These are phyloP conservation scores for Cosmopolites sordidus DNA, from an alignment of 2,888 invertebrate species.

Conservation along the genomic window DNA sequence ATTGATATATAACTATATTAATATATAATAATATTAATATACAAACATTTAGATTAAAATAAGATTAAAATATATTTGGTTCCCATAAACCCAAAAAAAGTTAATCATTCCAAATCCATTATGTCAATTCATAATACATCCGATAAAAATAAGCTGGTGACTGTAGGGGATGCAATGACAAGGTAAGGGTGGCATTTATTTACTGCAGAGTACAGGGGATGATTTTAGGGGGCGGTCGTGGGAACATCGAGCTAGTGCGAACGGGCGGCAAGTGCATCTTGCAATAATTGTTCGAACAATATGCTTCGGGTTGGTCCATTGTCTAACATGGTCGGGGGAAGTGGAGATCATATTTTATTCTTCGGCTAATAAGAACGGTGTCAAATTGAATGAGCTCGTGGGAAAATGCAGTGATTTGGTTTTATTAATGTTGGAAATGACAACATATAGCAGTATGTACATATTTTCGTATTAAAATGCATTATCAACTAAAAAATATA, in stretches of 20 bases:
- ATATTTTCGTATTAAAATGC: too few relatives aligned
- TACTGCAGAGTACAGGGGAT: constrained; percentile 16
- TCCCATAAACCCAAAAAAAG: too few relatives aligned
- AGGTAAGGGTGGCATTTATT: constrained; percentile 23
- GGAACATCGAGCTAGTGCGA: constrained; percentile 15
- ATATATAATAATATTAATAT: too few relatives aligned
- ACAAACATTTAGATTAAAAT: too few relatives aligned
- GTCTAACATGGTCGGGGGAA: constrained; percentile 10
- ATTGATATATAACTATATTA: too few relatives aligned
- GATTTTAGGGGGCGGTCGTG: constrained; percentile 24
- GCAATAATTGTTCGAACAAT: constrained; percentile 16
- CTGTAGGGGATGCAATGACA: constrained; percentile 15
- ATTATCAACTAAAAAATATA: too few relatives aligned
- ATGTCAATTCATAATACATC: too few relatives aligned
- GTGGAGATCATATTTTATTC: constrained; percentile 10
- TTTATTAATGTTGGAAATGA: too few relatives aligned
- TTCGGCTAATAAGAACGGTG: constrained; percentile 17
- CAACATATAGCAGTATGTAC: too few relatives aligned
- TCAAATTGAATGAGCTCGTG: constrained; percentile 17
- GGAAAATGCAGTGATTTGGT: constrained; percentile 3
- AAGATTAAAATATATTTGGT: too few relatives aligned
- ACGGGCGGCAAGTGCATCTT: constrained; percentile 15
- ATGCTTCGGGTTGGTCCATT: constrained; percentile 16
- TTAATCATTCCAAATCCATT: too few relatives aligned
- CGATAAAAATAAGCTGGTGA: neutral